Evolutionary conservation across 23 tunicate species (phyloP).

Genomic region (Diplosoma virens): DNA sequence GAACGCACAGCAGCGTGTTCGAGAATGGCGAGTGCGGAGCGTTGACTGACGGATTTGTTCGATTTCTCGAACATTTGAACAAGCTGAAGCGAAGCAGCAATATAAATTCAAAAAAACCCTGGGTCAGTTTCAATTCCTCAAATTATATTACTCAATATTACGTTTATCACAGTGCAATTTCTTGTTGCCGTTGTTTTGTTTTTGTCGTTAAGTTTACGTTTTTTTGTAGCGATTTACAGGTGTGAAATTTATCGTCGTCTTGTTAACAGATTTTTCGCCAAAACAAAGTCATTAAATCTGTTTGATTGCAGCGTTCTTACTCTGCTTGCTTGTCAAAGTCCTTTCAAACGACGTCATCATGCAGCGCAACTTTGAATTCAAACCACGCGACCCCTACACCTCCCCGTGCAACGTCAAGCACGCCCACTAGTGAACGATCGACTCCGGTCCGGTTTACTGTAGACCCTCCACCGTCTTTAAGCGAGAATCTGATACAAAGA

Average conservation of each 20-base stretch:
- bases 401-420: conserved; percentile 38
- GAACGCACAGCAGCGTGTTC: background rate
- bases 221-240: no score
- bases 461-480: conserved; percentile 9
- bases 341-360: conserved; percentile 7
- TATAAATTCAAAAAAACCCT: conserved; percentile 29
- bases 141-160: no score
- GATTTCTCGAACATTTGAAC: conserved; percentile 51
- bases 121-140: conserved; percentile 40
- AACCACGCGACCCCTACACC: conserved; percentile 55
- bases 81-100: conserved; percentile 24
- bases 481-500: conserved; percentile 10
- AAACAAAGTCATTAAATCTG: no score
- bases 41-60: conserved; percentile 40
- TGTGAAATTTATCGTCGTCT: no score
- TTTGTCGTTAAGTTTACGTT: no score
- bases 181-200: no score
- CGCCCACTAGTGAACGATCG: conserved; percentile 54
- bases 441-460: conserved; percentile 43
- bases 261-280: no score
- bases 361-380: background rate
- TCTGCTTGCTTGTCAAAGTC: conserved; percentile 25
- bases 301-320: no score
- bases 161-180: no score
- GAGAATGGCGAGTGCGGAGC: conserved; percentile 36